These are phyloP conservation scores for Pelobates fuscus DNA, from an alignment of 2,113 vertebrate species.

Conservation along the genomic window DNA sequence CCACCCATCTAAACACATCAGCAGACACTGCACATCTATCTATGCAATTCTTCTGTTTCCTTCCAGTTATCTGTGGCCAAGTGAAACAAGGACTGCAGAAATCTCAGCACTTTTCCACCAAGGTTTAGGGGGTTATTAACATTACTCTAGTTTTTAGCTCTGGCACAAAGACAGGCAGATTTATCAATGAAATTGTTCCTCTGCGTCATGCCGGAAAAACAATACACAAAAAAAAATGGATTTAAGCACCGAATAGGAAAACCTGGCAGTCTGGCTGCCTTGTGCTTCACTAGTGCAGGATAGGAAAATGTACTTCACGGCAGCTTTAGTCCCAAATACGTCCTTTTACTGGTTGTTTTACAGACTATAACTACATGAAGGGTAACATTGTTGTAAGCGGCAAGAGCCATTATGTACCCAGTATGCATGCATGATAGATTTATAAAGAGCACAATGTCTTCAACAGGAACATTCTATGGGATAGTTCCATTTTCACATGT, in stretches of 20 bases:
- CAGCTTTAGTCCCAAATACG: too few species aligned
- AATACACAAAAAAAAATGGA: not conserved
- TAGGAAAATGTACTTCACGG: too few species aligned
- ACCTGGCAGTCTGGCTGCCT: not conserved
- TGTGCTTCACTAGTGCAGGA: too few species aligned
- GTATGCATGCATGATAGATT: too few species aligned
- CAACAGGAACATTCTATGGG: too few species aligned
- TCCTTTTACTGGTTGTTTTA: too few species aligned
- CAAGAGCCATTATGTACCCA: too few species aligned
- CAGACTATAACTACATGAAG: too few species aligned
- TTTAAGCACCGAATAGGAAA: not conserved
- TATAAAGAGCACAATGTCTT: too few species aligned
- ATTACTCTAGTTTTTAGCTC: constrained; percentile 13
- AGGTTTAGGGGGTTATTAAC: not conserved
- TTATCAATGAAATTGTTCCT: constrained; percentile 44
- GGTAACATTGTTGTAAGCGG: too few species aligned
- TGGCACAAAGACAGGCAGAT: constrained; percentile 19
- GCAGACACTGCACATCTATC: constrained; percentile 62
- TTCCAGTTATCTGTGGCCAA: constrained; percentile 61
- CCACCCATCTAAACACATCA: constrained; percentile 43
- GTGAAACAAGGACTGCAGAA: constrained; percentile 60
- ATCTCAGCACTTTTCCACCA: constrained; percentile 35
- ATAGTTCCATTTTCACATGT: too few species aligned
- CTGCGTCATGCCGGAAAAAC: constrained; percentile 3
- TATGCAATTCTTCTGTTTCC: constrained; percentile 73